Evolutionary conservation across 2,888 invertebrate species (phyloP).

Genomic region (Colletes collaris): DNA sequence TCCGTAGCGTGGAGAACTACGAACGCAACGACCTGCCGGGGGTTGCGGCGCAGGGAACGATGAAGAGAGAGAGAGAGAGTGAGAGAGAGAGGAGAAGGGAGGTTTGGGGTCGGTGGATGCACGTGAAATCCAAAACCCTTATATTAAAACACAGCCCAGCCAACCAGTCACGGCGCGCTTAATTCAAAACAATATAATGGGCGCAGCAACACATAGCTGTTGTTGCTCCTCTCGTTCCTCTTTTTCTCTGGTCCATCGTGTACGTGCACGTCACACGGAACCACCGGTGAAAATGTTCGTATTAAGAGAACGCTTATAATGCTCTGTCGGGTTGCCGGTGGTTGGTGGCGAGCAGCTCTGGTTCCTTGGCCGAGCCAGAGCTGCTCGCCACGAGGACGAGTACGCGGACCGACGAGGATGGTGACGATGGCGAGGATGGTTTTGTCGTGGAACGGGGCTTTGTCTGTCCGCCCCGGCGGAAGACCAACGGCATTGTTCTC

Average conservation of each 20-base stretch:
- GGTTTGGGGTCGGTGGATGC: constrained; percentile 63
- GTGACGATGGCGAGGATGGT: constrained; percentile 63
- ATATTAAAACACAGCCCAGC: constrained; percentile 76
- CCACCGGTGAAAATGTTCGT: constrained; percentile 46
- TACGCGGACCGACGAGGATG: constrained; percentile 35
- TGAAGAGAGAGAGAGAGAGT: constrained; percentile 58
- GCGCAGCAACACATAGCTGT: constrained; percentile 70
- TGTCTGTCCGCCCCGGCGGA: constrained; percentile 69
- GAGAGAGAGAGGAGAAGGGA: constrained; percentile 35
- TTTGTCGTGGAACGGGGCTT: constrained; percentile 65
- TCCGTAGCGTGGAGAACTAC: constrained; percentile 23
- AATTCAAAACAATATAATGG: constrained; percentile 80
- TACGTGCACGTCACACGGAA: constrained; percentile 8
- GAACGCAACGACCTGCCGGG: constrained; percentile 38
- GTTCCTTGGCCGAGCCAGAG: constrained; percentile 29
- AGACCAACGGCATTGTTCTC: constrained; percentile 74
- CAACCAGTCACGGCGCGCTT: constrained; percentile 71
- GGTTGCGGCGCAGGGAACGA: constrained; percentile 44
- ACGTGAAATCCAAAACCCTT: constrained; percentile 79
- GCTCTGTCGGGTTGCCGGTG: constrained; percentile 34
- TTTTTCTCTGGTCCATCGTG: not conserved
- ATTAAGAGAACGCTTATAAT: constrained; percentile 67
- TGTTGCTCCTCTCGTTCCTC: constrained; percentile 22
- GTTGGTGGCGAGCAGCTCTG: constrained; percentile 9
- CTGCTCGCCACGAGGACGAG: constrained; percentile 8